These are phyloP conservation scores for Hippocampus abdominalis DNA, from an alignment of 2,113 vertebrate species.

Conservation along the genomic window DNA sequence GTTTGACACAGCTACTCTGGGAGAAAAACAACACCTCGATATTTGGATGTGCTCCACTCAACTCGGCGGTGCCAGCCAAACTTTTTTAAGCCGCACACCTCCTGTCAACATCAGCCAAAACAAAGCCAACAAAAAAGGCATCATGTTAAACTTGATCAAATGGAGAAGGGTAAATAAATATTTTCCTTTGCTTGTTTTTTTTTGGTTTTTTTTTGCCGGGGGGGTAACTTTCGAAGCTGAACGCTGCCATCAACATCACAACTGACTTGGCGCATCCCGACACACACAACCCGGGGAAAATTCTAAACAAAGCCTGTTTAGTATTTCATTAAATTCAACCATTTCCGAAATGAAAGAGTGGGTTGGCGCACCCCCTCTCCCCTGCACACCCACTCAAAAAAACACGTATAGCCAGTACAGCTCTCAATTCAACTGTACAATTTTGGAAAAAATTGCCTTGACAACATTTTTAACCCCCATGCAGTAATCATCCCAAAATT, in stretches of 20 bases:
- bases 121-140: neutral
- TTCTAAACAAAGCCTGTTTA: neutral
- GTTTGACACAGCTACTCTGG: slow-evolving; percentile 35
- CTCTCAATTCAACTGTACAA: neutral
- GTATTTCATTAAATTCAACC: too few relatives aligned
- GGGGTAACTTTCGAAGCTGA: neutral
- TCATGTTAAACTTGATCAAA: neutral
- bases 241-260: neutral
- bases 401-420: too few relatives aligned
- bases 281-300: neutral
- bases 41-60: neutral
- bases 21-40: slow-evolving; percentile 29
- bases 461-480: too few relatives aligned
- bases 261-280: neutral
- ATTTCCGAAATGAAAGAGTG: too few relatives aligned
- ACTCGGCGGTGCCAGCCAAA: neutral
- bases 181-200: neutral
- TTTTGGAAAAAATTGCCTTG: too few relatives aligned
- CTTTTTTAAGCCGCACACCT: neutral
- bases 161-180: neutral
- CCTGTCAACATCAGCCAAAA: slow-evolving; percentile 1
- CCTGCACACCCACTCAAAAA: too few relatives aligned
- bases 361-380: neutral
- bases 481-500: too few relatives aligned
- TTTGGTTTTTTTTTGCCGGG: neutral